Evolutionary conservation across 92 coral and sea anemone species (phyloP).

Genomic region (Zoanthus sansibaricus): DNA sequence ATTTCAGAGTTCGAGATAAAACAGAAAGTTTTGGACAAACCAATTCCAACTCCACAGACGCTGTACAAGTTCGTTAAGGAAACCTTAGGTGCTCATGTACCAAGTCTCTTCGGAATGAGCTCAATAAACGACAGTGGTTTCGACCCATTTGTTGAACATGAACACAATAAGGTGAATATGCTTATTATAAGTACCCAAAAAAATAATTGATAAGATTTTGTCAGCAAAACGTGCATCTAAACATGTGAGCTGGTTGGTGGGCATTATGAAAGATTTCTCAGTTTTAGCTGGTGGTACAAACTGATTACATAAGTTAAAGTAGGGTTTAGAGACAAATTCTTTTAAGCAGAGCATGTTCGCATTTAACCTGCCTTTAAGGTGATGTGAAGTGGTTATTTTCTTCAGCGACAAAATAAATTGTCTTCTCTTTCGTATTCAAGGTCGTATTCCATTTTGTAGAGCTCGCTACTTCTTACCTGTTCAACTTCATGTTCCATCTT

Average conservation of each 20-base stretch:
- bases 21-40: constrained; percentile 19
- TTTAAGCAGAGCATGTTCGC: no score
- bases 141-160: constrained; percentile 19
- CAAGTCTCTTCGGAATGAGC: constrained; percentile 14
- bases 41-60: constrained; percentile 34
- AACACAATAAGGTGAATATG: constrained; percentile 21
- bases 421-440: no score
- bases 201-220: not conserved
- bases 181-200: not conserved
- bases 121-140: constrained; percentile 9
- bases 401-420: no score
- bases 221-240: not conserved
- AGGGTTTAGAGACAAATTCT: not conserved
- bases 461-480: no score
- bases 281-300: not conserved
- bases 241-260: not conserved
- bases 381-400: no score
- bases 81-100: constrained; percentile 8
- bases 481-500: no score
- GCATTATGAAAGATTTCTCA: not conserved
- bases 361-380: no score
- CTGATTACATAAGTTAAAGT: not conserved
- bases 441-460: no score
- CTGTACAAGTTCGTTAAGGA: constrained; percentile 11
- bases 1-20: constrained; percentile 32